Evolutionary conservation across 1,140 invertebrate genomes (phyloP), one percentile per base, ranked within the genome.

Genomic region (Zaprionus ghesquierei): DNA sequence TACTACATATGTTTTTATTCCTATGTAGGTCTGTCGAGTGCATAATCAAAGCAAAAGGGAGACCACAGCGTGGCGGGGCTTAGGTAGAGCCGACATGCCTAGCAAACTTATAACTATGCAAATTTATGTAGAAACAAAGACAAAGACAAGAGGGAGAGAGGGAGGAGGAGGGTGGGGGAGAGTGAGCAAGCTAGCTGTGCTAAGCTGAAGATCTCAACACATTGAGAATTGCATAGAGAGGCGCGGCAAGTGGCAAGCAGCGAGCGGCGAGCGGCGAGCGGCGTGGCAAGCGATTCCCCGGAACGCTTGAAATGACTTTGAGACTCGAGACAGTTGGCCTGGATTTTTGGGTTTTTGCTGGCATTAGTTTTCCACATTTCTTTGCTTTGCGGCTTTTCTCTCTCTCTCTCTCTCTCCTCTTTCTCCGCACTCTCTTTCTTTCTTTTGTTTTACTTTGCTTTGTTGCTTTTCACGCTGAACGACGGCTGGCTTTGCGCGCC

Each of bases 191-290:
- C 41, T 46, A 44, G 35, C 20, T 38, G 6, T 63, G 60, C 29
- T 62, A 35, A 55, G 60, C 38, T 70, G 29, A 56, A 51, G 60
- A 70, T 27, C 60, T 64, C 60, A 29, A 59, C 63, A 72, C 62
- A 68, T 60, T 60, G 69, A 72, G 69, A 72, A 72, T 68, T 49
- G 69, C 63, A 66, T 68, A 68, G 69, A 72, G 55, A 72, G 63
- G 69, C 27, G 35, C 35, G n/a, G n/a, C n/a, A n/a, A 38, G n/a
- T 5, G 51, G 27, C 38, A 13, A 50, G 53, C 44, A 12, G 25
- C 33, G 25, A 29, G 27, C n/a, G 20, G 49, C 50, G 49, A 50
- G 53, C 44, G 13, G 25, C 33, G 25, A 29, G 27, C n/a, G 20
- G 49, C 50, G 49, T n/a, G n/a, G n/a, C n/a, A n/a, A n/a, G n/a